Percentiles rank a stretch among this genome's conserved stretches.
These are phyloP conservation scores for Sceloporus tristichus DNA, from an alignment of 2,113 vertebrate genomes.

Conservation along the genomic window DNA sequence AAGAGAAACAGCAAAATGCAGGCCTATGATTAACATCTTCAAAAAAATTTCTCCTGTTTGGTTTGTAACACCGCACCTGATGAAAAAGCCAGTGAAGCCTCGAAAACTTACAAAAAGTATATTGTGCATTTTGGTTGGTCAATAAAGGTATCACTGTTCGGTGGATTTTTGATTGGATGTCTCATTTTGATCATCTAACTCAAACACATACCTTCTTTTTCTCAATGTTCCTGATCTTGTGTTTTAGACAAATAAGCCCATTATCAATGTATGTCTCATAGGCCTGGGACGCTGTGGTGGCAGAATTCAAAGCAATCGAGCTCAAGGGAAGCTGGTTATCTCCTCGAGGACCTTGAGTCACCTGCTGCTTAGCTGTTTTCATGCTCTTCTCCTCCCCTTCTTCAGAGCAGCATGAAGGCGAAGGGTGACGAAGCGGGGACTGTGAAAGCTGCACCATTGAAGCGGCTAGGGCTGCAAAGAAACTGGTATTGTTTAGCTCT, in stretches of 20 bases:
- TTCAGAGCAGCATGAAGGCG: constrained; percentile 75
- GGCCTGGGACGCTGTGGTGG: constrained; percentile 82
- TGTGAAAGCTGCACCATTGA: constrained; percentile 91
- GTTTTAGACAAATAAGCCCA: constrained; percentile 94
- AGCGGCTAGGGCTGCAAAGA: constrained; percentile 72
- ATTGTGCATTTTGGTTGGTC: too few species aligned
- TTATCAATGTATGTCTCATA: constrained; percentile 95
- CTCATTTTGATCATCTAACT: too few species aligned
- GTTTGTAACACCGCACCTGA: too few species aligned
- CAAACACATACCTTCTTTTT: constrained; percentile 91
- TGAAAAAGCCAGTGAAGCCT: too few species aligned
- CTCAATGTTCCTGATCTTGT: constrained; percentile 97
- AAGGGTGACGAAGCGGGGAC: constrained; percentile 70
- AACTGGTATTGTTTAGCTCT: constrained; percentile 45
- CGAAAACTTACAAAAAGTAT: too few species aligned
- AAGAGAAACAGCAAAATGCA: too few species aligned
- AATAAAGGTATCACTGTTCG: too few species aligned
- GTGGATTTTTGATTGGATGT: too few species aligned
- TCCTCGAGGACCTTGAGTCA: constrained; percentile 65
- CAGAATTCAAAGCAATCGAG: constrained; percentile 76
- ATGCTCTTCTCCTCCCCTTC: constrained; percentile 72
- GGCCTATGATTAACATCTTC: too few species aligned
- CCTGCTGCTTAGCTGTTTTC: constrained; percentile 75
- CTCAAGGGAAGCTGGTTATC: constrained; percentile 71
- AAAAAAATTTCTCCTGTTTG: too few species aligned